These are phyloP conservation scores for Anthoptus insignis DNA, from an alignment of 2,888 invertebrate genomes.

Conservation along the genomic window DNA sequence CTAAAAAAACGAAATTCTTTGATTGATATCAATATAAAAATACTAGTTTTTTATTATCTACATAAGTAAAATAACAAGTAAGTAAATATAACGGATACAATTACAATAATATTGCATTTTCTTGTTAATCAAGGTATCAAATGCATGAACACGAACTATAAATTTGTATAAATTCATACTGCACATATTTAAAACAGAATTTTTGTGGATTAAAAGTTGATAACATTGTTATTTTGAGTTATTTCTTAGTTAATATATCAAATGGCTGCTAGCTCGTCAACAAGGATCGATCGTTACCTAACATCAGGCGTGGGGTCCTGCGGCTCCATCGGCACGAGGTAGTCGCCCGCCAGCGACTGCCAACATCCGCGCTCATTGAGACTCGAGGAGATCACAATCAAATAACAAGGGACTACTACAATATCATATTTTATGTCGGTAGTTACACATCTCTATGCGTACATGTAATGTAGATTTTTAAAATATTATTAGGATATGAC, in stretches of 20 bases:
- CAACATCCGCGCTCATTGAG: constrained; percentile 79
- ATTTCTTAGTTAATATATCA: neutral
- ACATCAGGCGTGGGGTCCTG: constrained; percentile 68
- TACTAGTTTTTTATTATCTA: neutral
- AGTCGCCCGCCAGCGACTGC: constrained; percentile 81
- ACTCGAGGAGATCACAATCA: constrained; percentile 59
- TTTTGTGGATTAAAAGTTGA: no score
- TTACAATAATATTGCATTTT: neutral
- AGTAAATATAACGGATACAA: neutral
- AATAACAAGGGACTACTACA: neutral
- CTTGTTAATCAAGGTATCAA: neutral
- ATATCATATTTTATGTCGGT: neutral
- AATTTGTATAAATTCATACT: no score
- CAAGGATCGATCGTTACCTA: constrained; percentile 69
- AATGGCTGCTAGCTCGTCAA: constrained; percentile 56
- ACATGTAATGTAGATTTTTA: no score
- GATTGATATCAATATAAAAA: neutral
- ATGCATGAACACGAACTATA: neutral
- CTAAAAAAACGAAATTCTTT: no score
- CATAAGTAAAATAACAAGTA: neutral
- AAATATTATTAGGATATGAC: no score
- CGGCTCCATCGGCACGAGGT: constrained; percentile 83
- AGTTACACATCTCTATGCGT: neutral
- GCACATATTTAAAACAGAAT: no score
- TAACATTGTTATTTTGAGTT: no score